Evolutionary conservation across 2,888 invertebrate genomes (phyloP).

Genomic region (Dasypolia templi): DNA sequence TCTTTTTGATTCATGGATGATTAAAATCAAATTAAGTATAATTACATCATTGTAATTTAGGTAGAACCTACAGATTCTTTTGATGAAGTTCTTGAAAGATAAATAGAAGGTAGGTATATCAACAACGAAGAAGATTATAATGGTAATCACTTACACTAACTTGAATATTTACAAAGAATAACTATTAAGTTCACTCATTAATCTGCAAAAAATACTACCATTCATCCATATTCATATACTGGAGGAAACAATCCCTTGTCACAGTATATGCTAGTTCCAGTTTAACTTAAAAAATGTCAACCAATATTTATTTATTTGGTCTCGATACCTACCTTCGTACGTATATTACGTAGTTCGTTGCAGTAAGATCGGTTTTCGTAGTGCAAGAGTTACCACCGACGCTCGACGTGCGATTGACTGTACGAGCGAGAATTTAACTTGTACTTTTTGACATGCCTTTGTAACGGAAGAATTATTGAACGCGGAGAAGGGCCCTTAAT

Average conservation of each 20-base stretch:
- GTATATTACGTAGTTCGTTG: no score
- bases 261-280: slow-evolving; percentile 35
- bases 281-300: slow-evolving; percentile 33
- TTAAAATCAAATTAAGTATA: no score
- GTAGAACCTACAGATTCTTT: no score
- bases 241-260: slow-evolving; percentile 24
- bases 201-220: background rate
- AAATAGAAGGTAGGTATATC: no score
- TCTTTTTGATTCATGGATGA: no score
- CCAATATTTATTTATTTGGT: slow-evolving; percentile 12
- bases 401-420: background rate
- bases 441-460: slow-evolving; percentile 43
- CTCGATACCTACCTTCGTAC: background rate
- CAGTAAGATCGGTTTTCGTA: background rate
- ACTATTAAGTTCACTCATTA: background rate
- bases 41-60: no score
- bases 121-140: no score
- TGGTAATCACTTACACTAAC: background rate
- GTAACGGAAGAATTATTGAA: slow-evolving; percentile 25
- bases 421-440: background rate
- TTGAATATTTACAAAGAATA: background rate
- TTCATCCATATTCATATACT: background rate
- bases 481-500: slow-evolving; percentile 39
- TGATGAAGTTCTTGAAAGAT: no score
- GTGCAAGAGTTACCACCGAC: no score